Base-by-base conservation (phyloP, 2,888 invertebrate species). In the Tanypteryx hageni region DNA sequence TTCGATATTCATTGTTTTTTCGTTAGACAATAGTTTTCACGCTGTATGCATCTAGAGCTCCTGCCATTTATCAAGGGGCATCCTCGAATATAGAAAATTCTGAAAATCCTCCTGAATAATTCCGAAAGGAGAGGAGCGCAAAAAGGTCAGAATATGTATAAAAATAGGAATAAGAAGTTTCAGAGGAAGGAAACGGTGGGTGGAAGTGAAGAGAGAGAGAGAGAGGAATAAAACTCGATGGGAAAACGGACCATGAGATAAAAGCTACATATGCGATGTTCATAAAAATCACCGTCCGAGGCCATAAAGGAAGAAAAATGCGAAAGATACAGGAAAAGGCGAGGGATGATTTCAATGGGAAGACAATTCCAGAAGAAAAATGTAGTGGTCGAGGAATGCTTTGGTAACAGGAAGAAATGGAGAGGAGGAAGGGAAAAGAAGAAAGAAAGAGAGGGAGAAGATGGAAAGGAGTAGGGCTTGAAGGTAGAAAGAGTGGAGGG, bases 301-400 rank as follows among this genome's bases (percentile, higher is more conserved):
- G 76, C 22, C 76, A 14, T 27, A 14, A 27, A 76, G 76, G 27
- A 27, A 76, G 76, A 27, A 27, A 76, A 76, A 76, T 76, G 76
- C 5, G 76, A 27, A 68, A 22, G 68, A 68, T 3, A 18, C n/a
- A 22, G 68, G n/a, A 68, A n/a, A 22, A 68, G 10, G 27, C 13
- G 18, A 76, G 76, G 13, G 76, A 27, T 76, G 76, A 27, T 22
- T 76, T 76, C 76, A 76, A 76, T 76, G 76, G 76, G 76, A 76
- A 76, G 76, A 76, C 76, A 27, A 76, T 76, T 22, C 11, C 14
- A 22, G 18, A 13, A 76, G 27, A 76, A 27, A 18, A 18, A 68
- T 68, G n/a, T 0, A 68, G 11, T n/a, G n/a, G n/a, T 7, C 68
- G 68, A 68, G 18, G 44, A 44, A 44, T 44, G 44, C 44, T 44